Base-by-base conservation (phyloP, 1,140 invertebrate genomes). In the Eriocheir sinensis region DNA sequence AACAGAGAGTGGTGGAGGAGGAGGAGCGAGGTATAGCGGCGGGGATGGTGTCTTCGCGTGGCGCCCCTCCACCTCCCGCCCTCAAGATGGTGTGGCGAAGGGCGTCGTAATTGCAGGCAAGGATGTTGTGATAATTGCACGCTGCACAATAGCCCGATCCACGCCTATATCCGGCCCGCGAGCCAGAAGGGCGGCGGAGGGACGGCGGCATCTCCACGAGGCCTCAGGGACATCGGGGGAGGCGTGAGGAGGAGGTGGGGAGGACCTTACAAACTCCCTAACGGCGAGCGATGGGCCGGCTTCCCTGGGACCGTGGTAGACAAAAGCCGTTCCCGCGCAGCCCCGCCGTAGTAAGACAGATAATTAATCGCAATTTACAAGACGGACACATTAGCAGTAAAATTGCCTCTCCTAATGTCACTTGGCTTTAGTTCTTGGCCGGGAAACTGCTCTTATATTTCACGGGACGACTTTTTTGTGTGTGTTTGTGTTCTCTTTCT, bases 121-220 rank as follows among this genome's bases (percentile, higher is more conserved):
- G 92, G 92, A 93, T 93, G 92, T 93, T 93, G 92, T 89, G 92
- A 93, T 93, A 93, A 93, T 93, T 93, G 92, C 92, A 93, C 41
- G 92, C 36, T 93, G 86, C 86, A 93, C 92, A 93, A 93, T 93
- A 93, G 92, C 92, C 81, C n/a, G 92, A 89, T 93, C 92, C 92
- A 80, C 92, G 86, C 92, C 92, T 93, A 93, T 93, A 93, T 93
- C 92, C 92, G 92, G 60, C 36, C 48, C 48, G 91, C 40, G 27
- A 92, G 80, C 40, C 41, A 38, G 32, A 38, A 30, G 53, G 21
- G 85, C 53, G 9, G 27, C n/a, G 15, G 27, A 21, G 44, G 34
- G 17, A 89, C 60, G 30, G 17, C 32, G 34, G 40, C 80, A 93
- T 53, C 38, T 72, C 86, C 34, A 36, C 48, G 12, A 60, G 6